phyloP scores from a whole-genome alignment of 2,797 vertebrate species.

The Esox masquinongy region DNA sequence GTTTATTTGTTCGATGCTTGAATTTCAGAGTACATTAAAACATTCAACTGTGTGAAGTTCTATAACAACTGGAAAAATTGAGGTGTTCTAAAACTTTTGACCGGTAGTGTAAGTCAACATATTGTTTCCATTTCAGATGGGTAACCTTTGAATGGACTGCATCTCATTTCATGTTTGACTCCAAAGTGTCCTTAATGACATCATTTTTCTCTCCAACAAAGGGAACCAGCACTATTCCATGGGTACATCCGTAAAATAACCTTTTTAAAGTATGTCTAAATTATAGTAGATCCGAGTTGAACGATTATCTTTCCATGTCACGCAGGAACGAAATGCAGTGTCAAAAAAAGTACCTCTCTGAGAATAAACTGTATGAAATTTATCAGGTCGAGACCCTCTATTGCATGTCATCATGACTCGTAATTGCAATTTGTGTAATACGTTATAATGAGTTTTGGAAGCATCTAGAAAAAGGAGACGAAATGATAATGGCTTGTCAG shows the following conservation, averaged over 20 bases:
- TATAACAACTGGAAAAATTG: too few species aligned
- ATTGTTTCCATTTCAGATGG: conserved; percentile 44
- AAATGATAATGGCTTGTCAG: conserved; percentile 87
- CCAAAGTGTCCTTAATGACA: conserved; percentile 45
- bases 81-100: too few species aligned
- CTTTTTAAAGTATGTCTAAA: conserved; percentile 61
- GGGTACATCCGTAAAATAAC: conserved; percentile 59
- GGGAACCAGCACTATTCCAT: conserved; percentile 58
- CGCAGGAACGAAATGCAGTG: conserved; percentile 33
- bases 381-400: conserved; percentile 68
- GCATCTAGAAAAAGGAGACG: conserved; percentile 74
- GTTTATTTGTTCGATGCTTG: too few species aligned
- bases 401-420: conserved; percentile 75
- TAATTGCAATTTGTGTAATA: conserved; percentile 82
- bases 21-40: too few species aligned
- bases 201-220: conserved; percentile 61
- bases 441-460: conserved; percentile 77
- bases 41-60: too few species aligned
- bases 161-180: conserved; percentile 40
- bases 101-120: conserved; percentile 21
- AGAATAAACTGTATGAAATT: conserved; percentile 65
- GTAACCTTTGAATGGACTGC: conserved; percentile 41
- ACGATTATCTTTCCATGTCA: conserved; percentile 59
- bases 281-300: conserved; percentile 61
- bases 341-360: conserved; percentile 56